Percentiles rank a stretch among this genome's conserved stretches.
Conservation (phyloP, 2,113 vertebrate genomes). For the Gavia stellata region DNA sequence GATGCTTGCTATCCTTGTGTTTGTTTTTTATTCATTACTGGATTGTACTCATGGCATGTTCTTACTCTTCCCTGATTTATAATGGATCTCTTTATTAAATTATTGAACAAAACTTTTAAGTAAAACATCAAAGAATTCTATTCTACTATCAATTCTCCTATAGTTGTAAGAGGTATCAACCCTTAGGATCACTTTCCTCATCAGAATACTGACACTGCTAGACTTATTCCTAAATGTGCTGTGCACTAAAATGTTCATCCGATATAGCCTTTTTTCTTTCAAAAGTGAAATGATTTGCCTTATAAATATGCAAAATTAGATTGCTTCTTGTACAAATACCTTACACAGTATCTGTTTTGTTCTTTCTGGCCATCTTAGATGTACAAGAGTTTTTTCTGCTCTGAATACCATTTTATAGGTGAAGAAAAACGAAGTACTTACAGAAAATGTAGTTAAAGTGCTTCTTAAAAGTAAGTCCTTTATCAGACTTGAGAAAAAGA, state of each 20-base stretch:
- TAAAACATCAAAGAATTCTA: conserved; percentile 60
- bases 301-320: background rate
- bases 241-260: background rate
- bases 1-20: background rate
- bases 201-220: conserved; percentile 12
- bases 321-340: background rate
- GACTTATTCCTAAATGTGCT: conserved; percentile 1
- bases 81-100: conserved; percentile 64
- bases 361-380: background rate
- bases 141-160: conserved; percentile 42
- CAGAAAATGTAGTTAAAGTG: background rate
- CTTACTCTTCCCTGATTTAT: conserved; percentile 45
- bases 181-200: conserved; percentile 16
- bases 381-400: background rate
- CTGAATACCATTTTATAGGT: background rate
- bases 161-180: conserved; percentile 30
- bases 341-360: background rate
- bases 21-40: conserved; percentile 11
- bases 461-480: background rate
- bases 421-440: background rate
- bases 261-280: background rate
- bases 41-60: conserved; percentile 22
- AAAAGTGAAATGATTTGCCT: conserved; percentile 8
- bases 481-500: background rate
- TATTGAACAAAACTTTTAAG: conserved; percentile 65